Evolutionary conservation across 2,797 vertebrate genomes (phyloP).

Genomic region (Onychomys torridus): DNA sequence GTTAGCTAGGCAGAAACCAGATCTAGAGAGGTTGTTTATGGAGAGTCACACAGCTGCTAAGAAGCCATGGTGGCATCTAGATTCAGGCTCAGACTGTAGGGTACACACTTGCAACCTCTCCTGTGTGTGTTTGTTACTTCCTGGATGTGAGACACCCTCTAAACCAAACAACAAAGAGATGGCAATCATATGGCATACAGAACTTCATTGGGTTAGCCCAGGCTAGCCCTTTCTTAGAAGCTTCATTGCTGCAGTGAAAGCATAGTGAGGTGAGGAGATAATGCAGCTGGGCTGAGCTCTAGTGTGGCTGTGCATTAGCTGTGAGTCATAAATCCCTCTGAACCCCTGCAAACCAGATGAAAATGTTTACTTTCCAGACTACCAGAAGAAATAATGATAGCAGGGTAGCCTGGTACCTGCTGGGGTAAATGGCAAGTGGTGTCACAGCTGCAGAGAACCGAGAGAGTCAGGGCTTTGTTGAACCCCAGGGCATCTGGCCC

Average conservation of each 20-base stretch:
- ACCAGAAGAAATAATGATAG: background rate
- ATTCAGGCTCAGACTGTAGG: background rate
- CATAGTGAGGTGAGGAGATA: rapidly evolving
- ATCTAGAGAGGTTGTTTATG: background rate
- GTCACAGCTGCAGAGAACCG: background rate
- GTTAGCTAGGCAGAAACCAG: background rate
- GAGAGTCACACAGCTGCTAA: background rate
- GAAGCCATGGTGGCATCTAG: background rate
- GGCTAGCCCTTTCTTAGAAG: background rate
- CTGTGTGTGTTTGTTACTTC: too few relatives aligned
- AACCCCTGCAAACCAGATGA: background rate
- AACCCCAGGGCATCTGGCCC: background rate
- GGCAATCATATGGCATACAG: rapidly evolving
- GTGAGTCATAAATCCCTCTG: background rate
- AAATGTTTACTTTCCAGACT: background rate
- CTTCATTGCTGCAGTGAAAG: background rate
- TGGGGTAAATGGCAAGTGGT: background rate
- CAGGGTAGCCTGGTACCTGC: background rate
- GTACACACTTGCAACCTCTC: background rate
- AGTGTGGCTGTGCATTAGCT: background rate
- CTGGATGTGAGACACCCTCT: background rate
- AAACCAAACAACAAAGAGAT: background rate
- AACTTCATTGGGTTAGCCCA: background rate
- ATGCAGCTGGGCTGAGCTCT: background rate
- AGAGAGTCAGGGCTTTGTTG: background rate